Evolutionary conservation across 2,888 invertebrate genomes (phyloP), one percentile per base, ranked within the genome.

Genomic region (Artemia sp.): DNA sequence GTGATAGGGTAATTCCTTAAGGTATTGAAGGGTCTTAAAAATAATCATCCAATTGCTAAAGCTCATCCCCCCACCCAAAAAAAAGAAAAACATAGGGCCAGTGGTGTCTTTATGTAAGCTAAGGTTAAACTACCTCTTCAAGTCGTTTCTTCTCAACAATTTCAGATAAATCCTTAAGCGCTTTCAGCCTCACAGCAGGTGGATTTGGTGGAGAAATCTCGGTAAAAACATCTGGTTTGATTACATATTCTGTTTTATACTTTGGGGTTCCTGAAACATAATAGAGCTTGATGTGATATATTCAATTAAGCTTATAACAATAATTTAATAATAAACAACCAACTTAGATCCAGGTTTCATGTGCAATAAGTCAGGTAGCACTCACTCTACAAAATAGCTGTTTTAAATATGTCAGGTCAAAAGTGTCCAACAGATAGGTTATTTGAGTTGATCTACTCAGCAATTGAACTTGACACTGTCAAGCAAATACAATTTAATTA

Each of bases 101-200:
- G 6, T 38, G 38, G 38, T 38, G 38, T 38, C 38, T 38, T 38
- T 38, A 38, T 38, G 38, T 38, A 38, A 19, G 19, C 19, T 38
- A 38, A 38, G 38, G 38, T 38, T 38, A 5, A 38, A 38, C 3
- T 8, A 58, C 64, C 64, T 58, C 64, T 24, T 58, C 64, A 58
- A 58, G 64, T 58, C 64, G n/a, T 58, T 58, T 58, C 24, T 24
- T 58, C 64, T 58, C 64, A 19, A 58, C 64, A 19, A 58, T 58
- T 24, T 58, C 64, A 19, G 64, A 58, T 58, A 58, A 24, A 58
- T 58, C 64, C 64, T 58, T 58, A n/a, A 58, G 24, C 11, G 64
- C 64, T 58, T 58, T 58, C 64, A 58, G 24, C 24, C 64, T 58
- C 14, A 58, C 14, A 19, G 24, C 24, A 58, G 64, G n/a, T 58